Evolutionary conservation across 2,797 vertebrate genomes (phyloP).

Genomic region (Basileuterus tristriatus): DNA sequence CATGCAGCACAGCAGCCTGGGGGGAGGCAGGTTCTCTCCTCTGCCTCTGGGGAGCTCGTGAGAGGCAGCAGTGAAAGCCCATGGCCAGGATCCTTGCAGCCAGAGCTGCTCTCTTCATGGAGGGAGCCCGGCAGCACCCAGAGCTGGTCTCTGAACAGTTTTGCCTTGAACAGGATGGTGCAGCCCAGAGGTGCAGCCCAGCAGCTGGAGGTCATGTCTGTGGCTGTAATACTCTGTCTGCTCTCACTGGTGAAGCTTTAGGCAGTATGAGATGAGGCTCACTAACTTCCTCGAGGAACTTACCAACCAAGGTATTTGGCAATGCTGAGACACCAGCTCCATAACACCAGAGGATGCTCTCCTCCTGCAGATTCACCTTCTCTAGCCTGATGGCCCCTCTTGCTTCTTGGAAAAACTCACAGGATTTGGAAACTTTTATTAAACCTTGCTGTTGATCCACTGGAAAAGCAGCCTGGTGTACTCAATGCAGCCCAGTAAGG

Average conservation of each 20-base stretch:
- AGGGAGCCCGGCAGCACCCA: background rate
- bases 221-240: background rate
- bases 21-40: background rate
- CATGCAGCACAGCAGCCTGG: background rate
- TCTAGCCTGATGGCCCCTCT: background rate
- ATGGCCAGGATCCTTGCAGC: background rate
- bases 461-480: background rate
- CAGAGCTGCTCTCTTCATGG: background rate
- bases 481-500: background rate
- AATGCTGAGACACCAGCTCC: background rate
- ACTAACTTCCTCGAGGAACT: background rate
- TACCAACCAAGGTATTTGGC: background rate
- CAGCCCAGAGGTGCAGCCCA: background rate
- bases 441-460: background rate
- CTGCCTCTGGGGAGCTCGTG: rapidly evolving
- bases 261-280: background rate
- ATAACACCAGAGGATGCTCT: background rate
- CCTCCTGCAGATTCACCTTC: background rate
- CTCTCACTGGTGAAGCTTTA: background rate
- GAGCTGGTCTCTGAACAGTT: background rate
- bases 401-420: background rate
- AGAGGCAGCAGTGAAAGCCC: rapidly evolving
- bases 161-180: background rate
- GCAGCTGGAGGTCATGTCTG: background rate
- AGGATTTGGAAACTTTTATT: background rate